A percentile compares a stretch with the other conserved stretches of the same genome.
Evolutionary conservation across 2,888 invertebrate genomes (phyloP).

Genomic region (Caradrina kadenii): DNA sequence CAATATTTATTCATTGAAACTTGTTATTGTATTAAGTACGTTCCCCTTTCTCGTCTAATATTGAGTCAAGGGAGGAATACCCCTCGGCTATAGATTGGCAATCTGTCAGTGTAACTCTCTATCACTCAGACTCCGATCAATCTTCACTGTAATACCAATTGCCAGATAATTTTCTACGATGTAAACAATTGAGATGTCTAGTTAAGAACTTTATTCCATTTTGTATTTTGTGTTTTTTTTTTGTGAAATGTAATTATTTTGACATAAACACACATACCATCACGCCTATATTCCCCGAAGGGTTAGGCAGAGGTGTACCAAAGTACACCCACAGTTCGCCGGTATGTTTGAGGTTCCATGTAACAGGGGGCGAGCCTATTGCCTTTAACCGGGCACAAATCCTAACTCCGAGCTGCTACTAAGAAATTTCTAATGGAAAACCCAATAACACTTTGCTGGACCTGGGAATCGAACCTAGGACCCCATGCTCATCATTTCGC

Average conservation of each 20-base stretch:
- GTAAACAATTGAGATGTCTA: conserved; percentile 46
- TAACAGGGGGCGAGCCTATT: too few species aligned
- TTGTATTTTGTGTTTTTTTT: background rate
- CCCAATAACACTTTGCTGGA: too few species aligned
- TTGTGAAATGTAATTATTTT: background rate
- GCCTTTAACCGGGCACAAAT: too few species aligned
- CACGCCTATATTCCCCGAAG: too few species aligned
- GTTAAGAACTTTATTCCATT: conserved; percentile 46
- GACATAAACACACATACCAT: too few species aligned
- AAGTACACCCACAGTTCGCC: too few species aligned
- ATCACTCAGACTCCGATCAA: conserved; percentile 52
- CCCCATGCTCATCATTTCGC: too few species aligned
- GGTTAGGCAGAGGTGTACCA: too few species aligned
- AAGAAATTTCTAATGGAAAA: too few species aligned
- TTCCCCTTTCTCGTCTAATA: conserved; percentile 36
- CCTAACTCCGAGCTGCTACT: too few species aligned
- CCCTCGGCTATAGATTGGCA: conserved; percentile 54
- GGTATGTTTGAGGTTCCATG: too few species aligned
- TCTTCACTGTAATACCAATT: conserved; percentile 66
- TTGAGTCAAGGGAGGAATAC: conserved; percentile 36
- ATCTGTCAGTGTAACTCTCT: conserved; percentile 53
- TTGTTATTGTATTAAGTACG: conserved; percentile 47
- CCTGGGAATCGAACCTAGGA: too few species aligned
- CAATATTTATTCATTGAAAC: conserved; percentile 31
- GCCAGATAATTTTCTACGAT: conserved; percentile 66